Base-by-base conservation (phyloP, 2,113 vertebrate genomes). In the Passer montanus region DNA sequence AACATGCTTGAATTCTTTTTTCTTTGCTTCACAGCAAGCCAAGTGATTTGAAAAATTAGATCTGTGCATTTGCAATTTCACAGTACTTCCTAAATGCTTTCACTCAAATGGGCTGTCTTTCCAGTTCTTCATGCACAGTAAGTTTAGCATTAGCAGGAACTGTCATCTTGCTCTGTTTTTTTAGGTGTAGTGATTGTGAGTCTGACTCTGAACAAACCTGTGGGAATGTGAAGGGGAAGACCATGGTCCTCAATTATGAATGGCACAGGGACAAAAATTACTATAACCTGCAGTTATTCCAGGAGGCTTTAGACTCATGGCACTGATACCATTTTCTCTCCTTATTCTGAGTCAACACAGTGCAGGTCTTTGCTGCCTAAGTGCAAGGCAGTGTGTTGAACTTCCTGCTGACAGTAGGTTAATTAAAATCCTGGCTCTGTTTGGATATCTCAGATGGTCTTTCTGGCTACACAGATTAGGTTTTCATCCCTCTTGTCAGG, bases 21-120 rank as follows among this genome's bases (percentile, higher is more conserved):
- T 88, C 76, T 92, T 89, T 98, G 95, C 91, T 98, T 97, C 94
- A 95, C 47, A 96, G 95, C 89, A 90, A 94, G 89, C 95, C 96
- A 95, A 98, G 94, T 97, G 97, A 96, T 87, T 96, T 98, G 93
- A 98, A 97, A 97, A 97, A 97, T 98, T 97, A 98, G 96, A 95
- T 97, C 84, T 92, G 17, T 83, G 86, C 84, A 39, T 95, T 97
- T 97, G 87, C 70, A 96, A 77, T 98, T 98, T 97, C 89, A 79
- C 92, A 96, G 90, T 93, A 69, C 75, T 97, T 97, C 85, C 77
- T 97, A 95, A 97, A 97, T 78, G 87, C 94, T 96, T 97, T 95
- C 84, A 91, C 88, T 90, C 94, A 97, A 89, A 63, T 95, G 82
- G 66, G 46, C 78, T 95, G 13, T 94, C 84, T 88, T 96, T 87